Base-by-base conservation (phyloP, 2,113 vertebrate species). In the Struthio camelus region DNA sequence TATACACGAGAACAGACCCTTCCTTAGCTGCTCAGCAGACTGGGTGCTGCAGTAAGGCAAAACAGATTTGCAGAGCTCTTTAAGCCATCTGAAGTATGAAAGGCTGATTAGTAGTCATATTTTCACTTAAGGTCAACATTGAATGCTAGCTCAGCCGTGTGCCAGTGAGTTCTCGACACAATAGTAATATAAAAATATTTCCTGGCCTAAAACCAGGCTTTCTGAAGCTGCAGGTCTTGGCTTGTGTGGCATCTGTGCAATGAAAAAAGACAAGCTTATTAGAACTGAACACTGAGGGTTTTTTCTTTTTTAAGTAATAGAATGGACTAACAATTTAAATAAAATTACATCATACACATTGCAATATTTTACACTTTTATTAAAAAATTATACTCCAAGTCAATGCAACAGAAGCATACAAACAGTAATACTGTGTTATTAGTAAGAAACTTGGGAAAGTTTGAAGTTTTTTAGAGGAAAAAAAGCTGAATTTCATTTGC, bases 181-280 rank as follows among this genome's bases (percentile, higher is more conserved):
- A 76, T 17, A 93, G 40, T 23, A 53, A 64, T 11, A 58, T 6
- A 88, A 85, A 89, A 94, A 95, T 48, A 80, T 3, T 77, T 91
- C 94, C 94, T 96, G 89, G 95, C 94, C 87, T 95, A 97, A 94
- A 93, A 91, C 72, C 91, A 97, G 67, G 87, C 82, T 91, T 64
- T 93, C 81, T 90, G 91, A 93, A 97, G 96, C 87, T 93, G 87
- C 76, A 90, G 91, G 85, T 97, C 94, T 97, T 96, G 95, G 69
- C 87, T 95, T 96, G 94, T 85, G 67, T 94, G 78, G 95, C 70
- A 95, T 97, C 93, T 94, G 89, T 94, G 95, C 96, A 96, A 95
- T 22, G 0, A 73, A 95, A 94, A 96, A 46, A 91, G 91, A 97
- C 95, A 95, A 73, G 76, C 94, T 97, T 54, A 97, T 95, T 95